Conservation (phyloP, 2,113 vertebrate genomes). For the Myiagra hebetior region DNA sequence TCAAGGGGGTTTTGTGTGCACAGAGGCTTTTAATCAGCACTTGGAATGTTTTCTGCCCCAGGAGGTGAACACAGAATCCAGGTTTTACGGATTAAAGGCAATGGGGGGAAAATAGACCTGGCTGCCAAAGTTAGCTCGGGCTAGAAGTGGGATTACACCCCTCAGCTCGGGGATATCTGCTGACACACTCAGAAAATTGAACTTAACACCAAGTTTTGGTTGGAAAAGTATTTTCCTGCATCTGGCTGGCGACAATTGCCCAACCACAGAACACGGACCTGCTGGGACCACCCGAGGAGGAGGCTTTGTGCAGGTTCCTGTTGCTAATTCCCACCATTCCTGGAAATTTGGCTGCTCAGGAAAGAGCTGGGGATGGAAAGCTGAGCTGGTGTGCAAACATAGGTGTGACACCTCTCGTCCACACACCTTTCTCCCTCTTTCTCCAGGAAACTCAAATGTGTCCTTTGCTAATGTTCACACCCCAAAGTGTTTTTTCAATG, state of each 20-base stretch:
- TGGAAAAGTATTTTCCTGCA: conserved; percentile 1
- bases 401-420: fast-evolving
- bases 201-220: conserved; percentile 17
- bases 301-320: background rate
- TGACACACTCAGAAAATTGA: conserved; percentile 28
- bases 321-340: background rate
- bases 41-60: conserved; percentile 17
- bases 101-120: background rate
- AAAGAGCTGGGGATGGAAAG: background rate
- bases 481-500: background rate
- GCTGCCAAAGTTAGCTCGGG: conserved; percentile 31
- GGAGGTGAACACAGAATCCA: conserved; percentile 18
- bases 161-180: background rate
- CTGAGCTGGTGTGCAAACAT: background rate
- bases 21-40: conserved; percentile 50
- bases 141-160: background rate
- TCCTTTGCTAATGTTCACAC: background rate
- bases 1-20: background rate
- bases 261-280: background rate
- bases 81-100: conserved; percentile 52
- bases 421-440: background rate
- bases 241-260: background rate
- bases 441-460: background rate
- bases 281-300: conserved; percentile 34
- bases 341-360: background rate